phyloP scores from a whole-genome alignment of 2,888 invertebrate genomes.

The Ormyrus labotus region DNA sequence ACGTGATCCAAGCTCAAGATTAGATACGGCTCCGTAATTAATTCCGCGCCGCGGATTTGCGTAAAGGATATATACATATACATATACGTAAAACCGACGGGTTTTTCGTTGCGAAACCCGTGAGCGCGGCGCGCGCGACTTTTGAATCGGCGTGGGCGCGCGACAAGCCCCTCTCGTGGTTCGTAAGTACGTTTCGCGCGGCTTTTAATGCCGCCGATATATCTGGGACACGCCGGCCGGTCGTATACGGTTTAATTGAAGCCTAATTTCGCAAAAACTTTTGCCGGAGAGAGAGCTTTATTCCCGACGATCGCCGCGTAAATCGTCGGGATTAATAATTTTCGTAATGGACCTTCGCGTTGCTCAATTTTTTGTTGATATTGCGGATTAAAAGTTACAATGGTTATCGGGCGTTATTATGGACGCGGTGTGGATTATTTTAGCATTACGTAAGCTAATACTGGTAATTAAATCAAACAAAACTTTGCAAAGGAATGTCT shows the following conservation, averaged over 20 bases:
- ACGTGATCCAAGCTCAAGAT: too few species aligned
- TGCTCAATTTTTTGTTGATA: too few species aligned
- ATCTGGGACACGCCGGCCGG: too few species aligned
- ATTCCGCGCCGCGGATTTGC: neutral
- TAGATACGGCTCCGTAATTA: neutral
- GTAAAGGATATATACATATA: neutral
- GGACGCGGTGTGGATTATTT: neutral
- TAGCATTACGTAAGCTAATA: neutral
- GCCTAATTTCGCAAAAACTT: too few species aligned
- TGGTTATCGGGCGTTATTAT: too few species aligned
- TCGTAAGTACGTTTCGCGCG: too few species aligned
- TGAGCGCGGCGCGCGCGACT: neutral
- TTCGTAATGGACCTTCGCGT: too few species aligned
- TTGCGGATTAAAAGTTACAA: too few species aligned
- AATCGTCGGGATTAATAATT: neutral
- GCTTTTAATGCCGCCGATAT: too few species aligned
- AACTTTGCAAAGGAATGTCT: neutral
- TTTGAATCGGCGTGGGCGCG: constrained; percentile 1
- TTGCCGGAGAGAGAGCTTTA: too few species aligned
- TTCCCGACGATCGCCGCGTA: neutral
- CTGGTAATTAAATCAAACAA: constrained; percentile 12
- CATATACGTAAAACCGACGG: neutral
- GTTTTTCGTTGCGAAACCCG: neutral
- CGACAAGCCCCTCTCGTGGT: constrained; percentile 8
- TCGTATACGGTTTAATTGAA: too few species aligned